Conservation (phyloP, 2,888 invertebrate species). For the Perizoma flavofasciatum region DNA sequence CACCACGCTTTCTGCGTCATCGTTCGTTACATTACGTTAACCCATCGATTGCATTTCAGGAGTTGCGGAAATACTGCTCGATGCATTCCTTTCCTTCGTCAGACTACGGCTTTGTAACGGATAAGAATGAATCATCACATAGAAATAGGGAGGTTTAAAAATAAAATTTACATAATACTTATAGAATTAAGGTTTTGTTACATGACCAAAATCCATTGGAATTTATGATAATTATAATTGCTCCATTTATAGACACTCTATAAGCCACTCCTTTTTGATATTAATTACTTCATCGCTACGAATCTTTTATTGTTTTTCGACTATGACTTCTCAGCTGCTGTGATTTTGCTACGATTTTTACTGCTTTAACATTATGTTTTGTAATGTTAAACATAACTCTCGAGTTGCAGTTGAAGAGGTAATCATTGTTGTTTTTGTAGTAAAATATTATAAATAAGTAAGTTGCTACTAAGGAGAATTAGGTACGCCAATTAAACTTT, state of each 20-base stretch:
- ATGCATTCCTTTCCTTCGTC: background rate
- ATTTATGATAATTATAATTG: conserved; percentile 1
- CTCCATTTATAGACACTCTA: too few relatives aligned
- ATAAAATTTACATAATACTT: background rate
- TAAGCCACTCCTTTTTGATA: too few relatives aligned
- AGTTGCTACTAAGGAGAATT: background rate
- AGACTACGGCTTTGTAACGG: background rate
- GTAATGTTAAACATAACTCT: too few relatives aligned
- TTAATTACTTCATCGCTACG: too few relatives aligned
- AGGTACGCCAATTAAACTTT: background rate
- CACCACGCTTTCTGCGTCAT: conserved; percentile 16
- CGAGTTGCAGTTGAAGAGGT: too few relatives aligned
- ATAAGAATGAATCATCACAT: conserved; percentile 1
- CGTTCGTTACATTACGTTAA: conserved; percentile 5
- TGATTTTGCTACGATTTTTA: too few relatives aligned
- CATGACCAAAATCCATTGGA: background rate
- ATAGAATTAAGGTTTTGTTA: background rate
- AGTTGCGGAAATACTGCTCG: conserved; percentile 7
- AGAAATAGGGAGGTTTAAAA: background rate
- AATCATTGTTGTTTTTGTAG: too few relatives aligned
- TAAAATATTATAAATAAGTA: too few relatives aligned
- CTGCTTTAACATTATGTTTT: too few relatives aligned
- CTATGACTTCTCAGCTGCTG: too few relatives aligned
- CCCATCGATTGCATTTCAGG: conserved; percentile 12
- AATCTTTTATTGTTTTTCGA: too few relatives aligned